These are phyloP conservation scores for Ecdyonurus torrentis DNA, from an alignment of 2,888 invertebrate genomes.

Conservation along the genomic window DNA sequence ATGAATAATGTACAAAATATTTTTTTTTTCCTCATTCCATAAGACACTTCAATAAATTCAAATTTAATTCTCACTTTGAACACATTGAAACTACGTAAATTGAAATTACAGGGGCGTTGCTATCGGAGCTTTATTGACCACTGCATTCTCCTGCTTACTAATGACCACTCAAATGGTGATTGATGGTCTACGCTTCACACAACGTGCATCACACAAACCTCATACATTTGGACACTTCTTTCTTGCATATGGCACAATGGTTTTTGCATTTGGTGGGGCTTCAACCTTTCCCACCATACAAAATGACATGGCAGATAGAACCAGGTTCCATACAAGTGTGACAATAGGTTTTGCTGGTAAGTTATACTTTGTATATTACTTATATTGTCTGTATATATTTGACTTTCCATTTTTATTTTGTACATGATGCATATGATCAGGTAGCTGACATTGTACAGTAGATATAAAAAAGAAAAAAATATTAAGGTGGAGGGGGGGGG, in stretches of 20 bases:
- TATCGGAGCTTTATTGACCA: slow-evolving; percentile 41
- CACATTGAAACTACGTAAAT: not conserved
- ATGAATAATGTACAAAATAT: not conserved
- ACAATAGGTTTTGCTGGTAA: slow-evolving; percentile 42
- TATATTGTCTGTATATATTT: no score
- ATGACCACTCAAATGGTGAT: slow-evolving; percentile 42
- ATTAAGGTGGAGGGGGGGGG: no score
- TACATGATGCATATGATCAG: no score
- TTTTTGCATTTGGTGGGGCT: slow-evolving; percentile 56
- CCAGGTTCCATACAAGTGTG: slow-evolving; percentile 44
- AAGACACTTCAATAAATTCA: not conserved
- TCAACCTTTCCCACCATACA: slow-evolving; percentile 64
- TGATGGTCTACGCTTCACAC: slow-evolving; percentile 28
- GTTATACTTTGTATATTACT: no score
- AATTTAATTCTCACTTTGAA: not conserved
- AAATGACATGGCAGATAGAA: slow-evolving; percentile 53
- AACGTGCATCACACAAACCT: slow-evolving; percentile 29
- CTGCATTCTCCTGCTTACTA: slow-evolving; percentile 41
- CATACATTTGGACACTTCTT: slow-evolving; percentile 46
- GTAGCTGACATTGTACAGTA: no score
- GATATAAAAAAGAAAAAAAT: no score
- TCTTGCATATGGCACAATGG: slow-evolving; percentile 47
- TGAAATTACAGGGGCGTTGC: slow-evolving; percentile 36
- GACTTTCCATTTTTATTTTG: no score
- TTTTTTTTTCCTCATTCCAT: not conserved